phyloP scores from a whole-genome alignment of 92 coral and sea anemone genomes.

The Epizoanthus illoricatus region DNA sequence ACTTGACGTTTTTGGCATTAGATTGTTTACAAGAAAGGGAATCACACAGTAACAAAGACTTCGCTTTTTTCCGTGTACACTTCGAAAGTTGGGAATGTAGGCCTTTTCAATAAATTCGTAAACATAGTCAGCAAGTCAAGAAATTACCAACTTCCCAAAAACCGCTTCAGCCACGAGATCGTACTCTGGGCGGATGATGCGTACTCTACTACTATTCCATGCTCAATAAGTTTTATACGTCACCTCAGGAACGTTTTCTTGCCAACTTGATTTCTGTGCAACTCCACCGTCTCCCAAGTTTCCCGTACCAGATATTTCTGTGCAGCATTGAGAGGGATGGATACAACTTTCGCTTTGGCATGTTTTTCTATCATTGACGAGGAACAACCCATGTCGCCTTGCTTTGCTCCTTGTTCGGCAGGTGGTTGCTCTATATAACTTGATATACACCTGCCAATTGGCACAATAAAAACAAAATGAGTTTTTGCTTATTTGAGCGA shows the following conservation, averaged over 20 bases:
- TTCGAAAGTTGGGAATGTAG: too few relatives aligned
- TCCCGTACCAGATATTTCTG: conserved; percentile 81
- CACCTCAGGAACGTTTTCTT: conserved; percentile 80
- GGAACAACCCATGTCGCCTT: conserved; percentile 28
- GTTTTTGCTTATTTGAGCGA: too few relatives aligned
- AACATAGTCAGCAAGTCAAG: too few relatives aligned
- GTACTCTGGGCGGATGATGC: not conserved
- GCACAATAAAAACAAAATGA: too few relatives aligned
- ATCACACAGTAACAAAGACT: too few relatives aligned
- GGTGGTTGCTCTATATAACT: too few relatives aligned
- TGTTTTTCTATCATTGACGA: conserved; percentile 25
- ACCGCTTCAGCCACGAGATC: not conserved
- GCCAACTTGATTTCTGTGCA: conserved; percentile 64
- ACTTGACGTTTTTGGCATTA: too few relatives aligned
- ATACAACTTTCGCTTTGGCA: not conserved
- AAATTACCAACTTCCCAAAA: not conserved
- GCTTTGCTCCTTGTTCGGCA: not conserved
- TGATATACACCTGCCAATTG: too few relatives aligned
- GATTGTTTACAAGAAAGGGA: too few relatives aligned
- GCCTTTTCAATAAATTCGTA: too few relatives aligned
- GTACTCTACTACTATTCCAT: too few relatives aligned
- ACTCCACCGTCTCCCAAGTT: conserved; percentile 83
- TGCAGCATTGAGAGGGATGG: conserved; percentile 64
- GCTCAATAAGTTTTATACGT: not conserved
- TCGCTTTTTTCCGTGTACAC: too few relatives aligned